Percentiles rank a stretch among this genome's conserved stretches.
Conservation (phyloP, 2,888 invertebrate species). For the Dryomyza anilis region DNA sequence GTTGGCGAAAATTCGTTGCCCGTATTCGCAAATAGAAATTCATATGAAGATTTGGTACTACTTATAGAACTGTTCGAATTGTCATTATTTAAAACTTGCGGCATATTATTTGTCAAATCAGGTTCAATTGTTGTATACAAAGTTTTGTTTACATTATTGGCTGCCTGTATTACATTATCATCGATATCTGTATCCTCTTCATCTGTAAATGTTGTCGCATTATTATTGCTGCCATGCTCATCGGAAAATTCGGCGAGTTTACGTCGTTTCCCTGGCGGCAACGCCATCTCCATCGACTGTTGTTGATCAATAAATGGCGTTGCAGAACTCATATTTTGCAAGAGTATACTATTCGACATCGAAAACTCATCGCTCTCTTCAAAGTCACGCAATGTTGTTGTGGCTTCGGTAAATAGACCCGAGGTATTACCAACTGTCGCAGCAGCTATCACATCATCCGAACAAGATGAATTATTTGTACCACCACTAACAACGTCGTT, state of each 20-base stretch:
- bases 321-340: neutral
- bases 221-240: conserved; percentile 7
- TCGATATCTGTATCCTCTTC: conserved; percentile 3
- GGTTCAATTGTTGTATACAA: too few relatives aligned
- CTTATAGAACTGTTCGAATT: too few relatives aligned
- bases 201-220: neutral
- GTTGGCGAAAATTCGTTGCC: too few relatives aligned
- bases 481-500: too few relatives aligned
- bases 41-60: too few relatives aligned
- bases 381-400: neutral
- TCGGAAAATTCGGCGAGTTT: conserved; percentile 26
- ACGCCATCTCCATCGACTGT: conserved; percentile 1
- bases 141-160: too few relatives aligned
- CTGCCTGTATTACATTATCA: neutral
- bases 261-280: conserved; percentile 24
- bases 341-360: neutral
- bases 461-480: too few relatives aligned
- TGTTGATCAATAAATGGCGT: conserved; percentile 2
- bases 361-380: conserved; percentile 9
- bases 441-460: neutral
- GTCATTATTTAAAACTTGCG: too few relatives aligned
- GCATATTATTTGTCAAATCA: too few relatives aligned
- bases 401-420: neutral
- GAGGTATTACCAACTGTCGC: neutral
- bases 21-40: too few relatives aligned